Evolutionary conservation across 2,797 vertebrate species (phyloP), one percentile per base, ranked within the genome.

Genomic region (Heliangelus exortis): DNA sequence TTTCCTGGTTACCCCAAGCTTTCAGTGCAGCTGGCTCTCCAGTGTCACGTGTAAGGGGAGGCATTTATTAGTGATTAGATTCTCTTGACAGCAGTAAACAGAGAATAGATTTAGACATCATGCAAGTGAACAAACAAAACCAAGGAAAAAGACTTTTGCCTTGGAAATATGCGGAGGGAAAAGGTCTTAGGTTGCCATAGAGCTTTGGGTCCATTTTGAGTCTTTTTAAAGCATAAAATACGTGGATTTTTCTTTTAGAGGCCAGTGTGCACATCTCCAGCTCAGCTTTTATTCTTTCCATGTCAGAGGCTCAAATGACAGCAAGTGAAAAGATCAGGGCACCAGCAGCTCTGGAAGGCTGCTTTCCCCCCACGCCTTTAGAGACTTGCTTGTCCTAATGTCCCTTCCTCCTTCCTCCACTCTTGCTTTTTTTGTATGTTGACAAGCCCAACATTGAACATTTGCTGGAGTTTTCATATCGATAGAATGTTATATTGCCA

Each of bases 401-500:
- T 84, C 78, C 87, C 68, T 96, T 57, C 51, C 62, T 93, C 78
- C 86, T 48, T 87, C 78, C 79, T 93, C 51, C 6, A 7, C 65
- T 81, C 84, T 68, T 78, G 96, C 89, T 97, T 92, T 94, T 95
- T 91, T 98, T 79, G 89, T 95, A 95, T 85, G 96, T 93, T 97
- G 97, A 97, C 97, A 98, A 97, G 96, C 92, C 95, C 95, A 97
- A 96, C 95, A 84, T 97, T 97, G 97, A 94, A 93, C 91, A 95
- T 95, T 97, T 97, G 87, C 96, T 80, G 86, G 92, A 96, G 94
- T 98, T 97, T 98, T 97, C 96, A 97, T 97, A 98, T 97, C 67
- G 95, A 98, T 98, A 98, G 91, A 96, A 97, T 23, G 97, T 97
- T 97, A 95, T 96, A 97, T 97, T 97, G 96, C 98, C 96, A 97